Percentiles rank a stretch among this genome's conserved stretches.
These are phyloP conservation scores for Andrena chrysosceles DNA, from an alignment of 2,888 invertebrate species.

Conservation along the genomic window DNA sequence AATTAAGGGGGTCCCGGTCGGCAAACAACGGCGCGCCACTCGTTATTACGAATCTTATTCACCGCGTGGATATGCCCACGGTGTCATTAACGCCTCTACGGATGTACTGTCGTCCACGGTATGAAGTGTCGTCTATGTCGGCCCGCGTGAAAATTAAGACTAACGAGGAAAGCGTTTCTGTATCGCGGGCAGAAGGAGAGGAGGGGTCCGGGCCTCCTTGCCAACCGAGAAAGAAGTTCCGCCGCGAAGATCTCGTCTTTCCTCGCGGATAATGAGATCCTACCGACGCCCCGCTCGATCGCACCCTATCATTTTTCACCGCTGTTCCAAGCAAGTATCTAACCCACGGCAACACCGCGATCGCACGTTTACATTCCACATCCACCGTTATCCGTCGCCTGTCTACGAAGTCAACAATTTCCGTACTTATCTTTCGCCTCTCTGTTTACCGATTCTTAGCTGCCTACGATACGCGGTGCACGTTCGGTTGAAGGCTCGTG, in stretches of 20 bases:
- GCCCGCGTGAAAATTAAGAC: slow-evolving; percentile 68
- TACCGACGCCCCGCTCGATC: slow-evolving; percentile 39
- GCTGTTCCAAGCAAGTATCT: slow-evolving; percentile 40
- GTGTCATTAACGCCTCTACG: slow-evolving; percentile 76
- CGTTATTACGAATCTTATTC: slow-evolving; percentile 76
- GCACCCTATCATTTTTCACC: slow-evolving; percentile 56
- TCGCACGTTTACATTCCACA: slow-evolving; percentile 27
- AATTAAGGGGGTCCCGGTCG: slow-evolving; percentile 73
- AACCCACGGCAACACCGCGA: slow-evolving; percentile 11
- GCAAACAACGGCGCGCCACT: slow-evolving; percentile 70
- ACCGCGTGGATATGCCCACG: slow-evolving; percentile 66
- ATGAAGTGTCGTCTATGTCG: slow-evolving; percentile 59
- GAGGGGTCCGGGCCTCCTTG: slow-evolving; percentile 9
- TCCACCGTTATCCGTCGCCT: slow-evolving; percentile 6
- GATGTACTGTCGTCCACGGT: slow-evolving; percentile 45
- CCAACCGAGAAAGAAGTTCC: slow-evolving; percentile 52
- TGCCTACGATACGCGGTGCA: background rate
- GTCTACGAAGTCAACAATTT: slow-evolving; percentile 29
- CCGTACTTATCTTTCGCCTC: slow-evolving; percentile 3
- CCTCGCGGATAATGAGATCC: slow-evolving; percentile 64
- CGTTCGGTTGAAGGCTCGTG: too few relatives aligned
- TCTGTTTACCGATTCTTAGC: background rate
- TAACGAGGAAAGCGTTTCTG: slow-evolving; percentile 73
- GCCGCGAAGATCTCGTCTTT: slow-evolving; percentile 55
- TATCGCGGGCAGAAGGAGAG: slow-evolving; percentile 32